Conservation (phyloP, 2,113 vertebrate genomes). For the Barbus barbus region DNA sequence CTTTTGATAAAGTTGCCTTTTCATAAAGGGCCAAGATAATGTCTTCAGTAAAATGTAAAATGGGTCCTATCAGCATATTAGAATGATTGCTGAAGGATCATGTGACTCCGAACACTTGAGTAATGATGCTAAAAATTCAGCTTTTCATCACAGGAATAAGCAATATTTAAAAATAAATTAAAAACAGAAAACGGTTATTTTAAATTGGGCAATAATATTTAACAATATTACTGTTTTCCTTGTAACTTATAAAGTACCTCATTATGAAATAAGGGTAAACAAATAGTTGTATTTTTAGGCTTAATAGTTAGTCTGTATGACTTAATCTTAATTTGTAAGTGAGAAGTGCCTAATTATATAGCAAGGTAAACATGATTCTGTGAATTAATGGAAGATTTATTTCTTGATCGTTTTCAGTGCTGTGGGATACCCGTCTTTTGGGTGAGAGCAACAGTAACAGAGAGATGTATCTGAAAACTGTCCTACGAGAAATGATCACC, state of each 20-base stretch:
- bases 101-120: neutral
- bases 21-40: neutral
- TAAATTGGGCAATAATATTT: neutral
- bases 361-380: too few relatives aligned
- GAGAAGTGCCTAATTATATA: neutral
- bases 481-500: conserved; percentile 88
- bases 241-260: too few relatives aligned
- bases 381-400: neutral
- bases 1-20: neutral
- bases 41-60: neutral
- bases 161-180: neutral
- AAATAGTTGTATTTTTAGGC: too few relatives aligned
- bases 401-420: conserved; percentile 73
- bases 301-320: neutral
- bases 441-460: conserved; percentile 87
- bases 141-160: neutral
- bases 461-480: conserved; percentile 88
- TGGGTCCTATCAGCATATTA: neutral
- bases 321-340: neutral
- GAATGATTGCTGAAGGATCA: too few relatives aligned
- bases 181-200: neutral
- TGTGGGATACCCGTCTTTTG: conserved; percentile 96
- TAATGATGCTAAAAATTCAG: neutral
- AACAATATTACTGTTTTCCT: neutral
- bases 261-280: too few relatives aligned